A percentile compares a stretch with the other conserved stretches of the same genome.
Conservation (phyloP, 1,140 invertebrate genomes). For the Trichonephila clavata region DNA sequence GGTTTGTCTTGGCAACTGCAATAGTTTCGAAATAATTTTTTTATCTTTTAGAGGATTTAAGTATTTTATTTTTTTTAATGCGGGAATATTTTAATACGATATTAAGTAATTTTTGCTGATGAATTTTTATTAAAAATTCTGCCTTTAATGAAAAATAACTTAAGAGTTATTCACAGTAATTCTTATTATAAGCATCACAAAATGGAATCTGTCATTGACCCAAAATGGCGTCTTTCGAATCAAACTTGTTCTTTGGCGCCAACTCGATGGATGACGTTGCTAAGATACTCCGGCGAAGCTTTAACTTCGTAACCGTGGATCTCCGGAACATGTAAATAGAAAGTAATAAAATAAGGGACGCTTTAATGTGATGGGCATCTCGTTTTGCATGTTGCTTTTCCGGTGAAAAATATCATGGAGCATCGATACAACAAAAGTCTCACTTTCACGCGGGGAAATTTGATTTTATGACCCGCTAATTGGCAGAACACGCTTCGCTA, state of each 20-base stretch:
- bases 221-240: slow-evolving; percentile 3
- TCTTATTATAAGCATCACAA: not conserved
- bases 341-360: slow-evolving; percentile 67
- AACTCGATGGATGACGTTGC: slow-evolving; percentile 43
- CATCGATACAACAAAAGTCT: slow-evolving; percentile 7
- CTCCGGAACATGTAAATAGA: slow-evolving; percentile 62
- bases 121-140: too few relatives aligned
- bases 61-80: too few relatives aligned
- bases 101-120: too few relatives aligned
- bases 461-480: slow-evolving; percentile 63
- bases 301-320: slow-evolving; percentile 62
- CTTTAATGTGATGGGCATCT: slow-evolving; percentile 33
- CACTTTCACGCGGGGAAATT: slow-evolving; percentile 11
- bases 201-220: not conserved
- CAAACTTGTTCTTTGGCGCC: not conserved
- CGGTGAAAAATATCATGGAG: slow-evolving; percentile 40
- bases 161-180: too few relatives aligned
- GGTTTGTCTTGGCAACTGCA: too few relatives aligned
- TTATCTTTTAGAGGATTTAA: too few relatives aligned
- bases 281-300: slow-evolving; percentile 47
- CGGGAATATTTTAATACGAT: too few relatives aligned
- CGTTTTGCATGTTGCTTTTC: slow-evolving; percentile 29
- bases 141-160: too few relatives aligned
- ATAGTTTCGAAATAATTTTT: too few relatives aligned
- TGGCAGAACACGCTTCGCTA: slow-evolving; percentile 36